phyloP scores from a whole-genome alignment of 2,888 invertebrate genomes.

The Ctena decussata region DNA sequence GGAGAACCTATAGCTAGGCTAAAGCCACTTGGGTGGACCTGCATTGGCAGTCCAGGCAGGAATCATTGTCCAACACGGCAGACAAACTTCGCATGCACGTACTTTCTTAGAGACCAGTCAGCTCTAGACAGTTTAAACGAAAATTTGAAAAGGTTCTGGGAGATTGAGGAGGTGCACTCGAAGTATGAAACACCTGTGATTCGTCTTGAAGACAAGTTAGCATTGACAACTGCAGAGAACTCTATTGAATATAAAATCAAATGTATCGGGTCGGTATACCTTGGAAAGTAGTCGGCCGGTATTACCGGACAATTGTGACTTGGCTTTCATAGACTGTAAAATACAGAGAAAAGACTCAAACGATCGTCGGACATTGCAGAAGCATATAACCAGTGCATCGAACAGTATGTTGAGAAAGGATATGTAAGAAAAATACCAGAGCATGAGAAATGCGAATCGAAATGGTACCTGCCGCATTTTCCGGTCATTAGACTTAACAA shows the following conservation, averaged over 20 bases:
- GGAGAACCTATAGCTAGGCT: background rate
- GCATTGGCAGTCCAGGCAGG: background rate
- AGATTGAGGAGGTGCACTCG: background rate
- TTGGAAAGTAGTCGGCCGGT: slow-evolving; percentile 9
- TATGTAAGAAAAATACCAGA: slow-evolving; percentile 46
- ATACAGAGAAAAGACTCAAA: slow-evolving; percentile 52
- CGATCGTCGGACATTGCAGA: slow-evolving; percentile 30
- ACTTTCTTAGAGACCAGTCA: slow-evolving; percentile 1
- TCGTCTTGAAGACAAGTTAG: background rate
- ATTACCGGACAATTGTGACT: slow-evolving; percentile 8
- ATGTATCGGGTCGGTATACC: slow-evolving; percentile 25
- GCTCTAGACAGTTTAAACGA: background rate
- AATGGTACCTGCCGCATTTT: slow-evolving; percentile 63
- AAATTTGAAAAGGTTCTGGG: slow-evolving; percentile 8
- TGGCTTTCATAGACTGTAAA: slow-evolving; percentile 24
- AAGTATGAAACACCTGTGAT: background rate
- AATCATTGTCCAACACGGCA: background rate
- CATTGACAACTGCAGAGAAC: background rate
- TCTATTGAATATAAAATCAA: slow-evolving; percentile 11
- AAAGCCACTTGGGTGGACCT: background rate
- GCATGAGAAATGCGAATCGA: slow-evolving; percentile 10
- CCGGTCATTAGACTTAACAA: slow-evolving; percentile 53
- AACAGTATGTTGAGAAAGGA: slow-evolving; percentile 55
- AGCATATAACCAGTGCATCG: slow-evolving; percentile 36
- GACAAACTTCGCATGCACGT: slow-evolving; percentile 9